Conservation (phyloP, 2,888 invertebrate species). For the Conomelus anceps region DNA sequence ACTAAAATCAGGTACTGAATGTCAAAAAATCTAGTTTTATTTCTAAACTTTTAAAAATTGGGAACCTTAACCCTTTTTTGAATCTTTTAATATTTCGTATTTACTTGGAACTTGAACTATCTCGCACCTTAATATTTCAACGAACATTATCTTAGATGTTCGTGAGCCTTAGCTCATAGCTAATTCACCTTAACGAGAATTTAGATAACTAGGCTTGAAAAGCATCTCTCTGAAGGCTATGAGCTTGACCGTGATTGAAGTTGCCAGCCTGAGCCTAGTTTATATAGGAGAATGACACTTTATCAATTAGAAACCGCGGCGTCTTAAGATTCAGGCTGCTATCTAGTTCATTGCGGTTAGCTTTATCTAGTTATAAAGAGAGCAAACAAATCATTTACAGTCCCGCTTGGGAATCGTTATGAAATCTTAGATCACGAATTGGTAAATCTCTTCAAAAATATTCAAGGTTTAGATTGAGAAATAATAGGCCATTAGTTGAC, state of each 20-base stretch:
- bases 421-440: neutral
- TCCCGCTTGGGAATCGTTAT: neutral
- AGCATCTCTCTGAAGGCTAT: neutral
- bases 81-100: too few relatives aligned
- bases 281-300: neutral
- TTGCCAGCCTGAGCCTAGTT: neutral
- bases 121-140: too few relatives aligned
- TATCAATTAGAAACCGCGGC: neutral
- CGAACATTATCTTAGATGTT: too few relatives aligned
- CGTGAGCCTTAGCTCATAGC: too few relatives aligned
- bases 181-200: neutral
- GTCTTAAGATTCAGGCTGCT: neutral
- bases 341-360: neutral
- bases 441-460: neutral
- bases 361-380: neutral
- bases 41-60: too few relatives aligned
- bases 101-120: neutral
- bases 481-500: neutral
- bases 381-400: neutral
- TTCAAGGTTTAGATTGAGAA: neutral
- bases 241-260: neutral
- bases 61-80: too few relatives aligned
- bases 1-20: too few relatives aligned
- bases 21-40: too few relatives aligned
- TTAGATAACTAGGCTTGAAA: neutral